Evolutionary conservation across 2,113 vertebrate genomes (phyloP), one percentile per base, ranked within the genome.

Genomic region (Microtus pennsylvanicus): DNA sequence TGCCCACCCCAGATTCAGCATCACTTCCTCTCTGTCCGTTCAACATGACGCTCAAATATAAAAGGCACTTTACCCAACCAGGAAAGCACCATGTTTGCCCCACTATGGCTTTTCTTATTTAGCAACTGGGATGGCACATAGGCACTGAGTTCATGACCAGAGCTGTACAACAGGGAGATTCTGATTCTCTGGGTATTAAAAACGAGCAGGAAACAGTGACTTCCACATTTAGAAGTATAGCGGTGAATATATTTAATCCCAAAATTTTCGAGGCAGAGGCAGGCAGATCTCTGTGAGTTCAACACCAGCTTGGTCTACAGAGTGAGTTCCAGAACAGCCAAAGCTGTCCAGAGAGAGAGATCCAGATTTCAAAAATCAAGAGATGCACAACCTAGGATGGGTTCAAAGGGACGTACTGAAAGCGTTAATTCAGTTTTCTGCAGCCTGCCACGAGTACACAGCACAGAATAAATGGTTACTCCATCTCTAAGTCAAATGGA

Each of bases 401-500:
- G 14, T 0, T 35, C 33, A 67, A 78, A 92, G 38, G 42, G 63
- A 80, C 74, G 26, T 9, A 58, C 4, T 82, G 16, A 89, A 96
- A 92, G 87, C 4, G 22, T 74, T 88, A 47, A 33, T 75, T 97
- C 30, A 76, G 67, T 61, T 96, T 58, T 89, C 21, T 95, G 11
- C 55, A 55, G 69, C 30, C 3, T 69, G 22, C 30, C 1, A 4
- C 65, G 5, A 69, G n/a, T 93, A 42, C 21, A 83, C 87, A 58
- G 21, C 9, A 88, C 7, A 88, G 67, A 93, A 83, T 74, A 93
- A 88, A 83, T 38, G 14, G 30, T 10, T 83, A 13, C 50, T 9
- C 87, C 13, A 76, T 11, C 95, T 96, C 85, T 86, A 21, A 95
- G 42, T 72, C 75, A 90, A 91, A 65, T 13, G 47, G 13, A 94